A percentile compares a stretch with the other conserved stretches of the same genome.
These are phyloP conservation scores for Galendromus occidentalis DNA, from an alignment of 1,140 invertebrate species.

Conservation along the genomic window DNA sequence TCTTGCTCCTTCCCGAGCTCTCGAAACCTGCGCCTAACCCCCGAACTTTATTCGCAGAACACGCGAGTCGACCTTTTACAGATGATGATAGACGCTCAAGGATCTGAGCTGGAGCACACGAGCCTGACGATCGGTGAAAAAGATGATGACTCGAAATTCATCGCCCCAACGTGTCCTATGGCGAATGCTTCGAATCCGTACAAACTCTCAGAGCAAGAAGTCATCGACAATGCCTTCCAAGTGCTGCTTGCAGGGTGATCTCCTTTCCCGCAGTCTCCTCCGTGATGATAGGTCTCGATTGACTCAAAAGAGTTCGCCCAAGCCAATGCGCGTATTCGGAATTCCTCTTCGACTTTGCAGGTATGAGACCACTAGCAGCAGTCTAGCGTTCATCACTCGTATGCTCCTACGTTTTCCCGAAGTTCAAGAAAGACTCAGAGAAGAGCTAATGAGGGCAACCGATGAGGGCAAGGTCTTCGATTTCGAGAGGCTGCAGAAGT, in stretches of 20 bases:
- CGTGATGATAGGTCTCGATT: too few species aligned
- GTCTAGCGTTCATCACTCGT: neutral
- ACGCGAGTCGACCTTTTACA: neutral
- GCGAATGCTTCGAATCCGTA: neutral
- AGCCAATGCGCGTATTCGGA: too few species aligned
- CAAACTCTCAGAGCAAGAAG: neutral
- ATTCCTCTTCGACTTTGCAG: neutral
- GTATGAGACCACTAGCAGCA: conserved; percentile 7
- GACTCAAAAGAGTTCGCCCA: too few species aligned
- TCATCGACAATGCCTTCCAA: neutral
- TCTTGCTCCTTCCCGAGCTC: too few species aligned
- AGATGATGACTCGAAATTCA: neutral
- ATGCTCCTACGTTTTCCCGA: neutral
- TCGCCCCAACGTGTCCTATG: too few species aligned
- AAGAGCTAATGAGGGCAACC: neutral
- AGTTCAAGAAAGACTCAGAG: neutral
- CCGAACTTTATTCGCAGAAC: too few species aligned
- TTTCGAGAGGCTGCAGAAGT: neutral
- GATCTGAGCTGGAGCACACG: neutral
- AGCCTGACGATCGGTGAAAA: neutral
- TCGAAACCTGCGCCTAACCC: too few species aligned
- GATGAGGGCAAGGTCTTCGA: neutral
- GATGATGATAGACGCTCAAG: conserved; percentile 1
- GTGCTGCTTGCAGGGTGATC: neutral
- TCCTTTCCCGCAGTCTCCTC: too few species aligned